These are phyloP conservation scores for Crotalus horridus DNA, from an alignment of 2,113 vertebrate species.

Conservation along the genomic window DNA sequence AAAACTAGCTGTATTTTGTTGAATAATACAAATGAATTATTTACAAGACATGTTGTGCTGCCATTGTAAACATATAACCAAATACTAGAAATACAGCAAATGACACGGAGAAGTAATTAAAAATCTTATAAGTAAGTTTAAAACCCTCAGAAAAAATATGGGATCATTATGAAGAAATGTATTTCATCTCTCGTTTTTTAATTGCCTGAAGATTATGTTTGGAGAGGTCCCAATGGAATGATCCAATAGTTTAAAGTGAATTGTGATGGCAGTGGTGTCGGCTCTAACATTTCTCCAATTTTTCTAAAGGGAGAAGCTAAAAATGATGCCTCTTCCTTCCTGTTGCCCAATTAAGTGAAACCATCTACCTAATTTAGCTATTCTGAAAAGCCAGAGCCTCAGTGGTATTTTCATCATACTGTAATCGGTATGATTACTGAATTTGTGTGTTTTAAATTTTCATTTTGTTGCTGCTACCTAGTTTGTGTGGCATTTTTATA, in stretches of 20 bases:
- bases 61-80: conserved; percentile 6
- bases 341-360: background rate
- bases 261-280: background rate
- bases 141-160: conserved; percentile 5
- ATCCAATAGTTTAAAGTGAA: background rate
- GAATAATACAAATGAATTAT: conserved; percentile 11
- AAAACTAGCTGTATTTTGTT: background rate
- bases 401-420: background rate
- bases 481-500: background rate
- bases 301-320: background rate
- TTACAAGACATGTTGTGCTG: background rate
- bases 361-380: background rate
- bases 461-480: background rate
- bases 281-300: background rate
- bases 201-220: background rate
- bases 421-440: background rate
- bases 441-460: background rate
- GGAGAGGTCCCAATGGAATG: background rate
- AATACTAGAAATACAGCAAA: background rate
- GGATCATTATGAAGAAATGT: background rate
- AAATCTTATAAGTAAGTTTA: background rate
- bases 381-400: background rate
- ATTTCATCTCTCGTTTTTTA: background rate
- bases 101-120: background rate
- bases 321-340: background rate